These are phyloP conservation scores for Acronicta aceris DNA, from an alignment of 2,888 invertebrate species.

Conservation along the genomic window DNA sequence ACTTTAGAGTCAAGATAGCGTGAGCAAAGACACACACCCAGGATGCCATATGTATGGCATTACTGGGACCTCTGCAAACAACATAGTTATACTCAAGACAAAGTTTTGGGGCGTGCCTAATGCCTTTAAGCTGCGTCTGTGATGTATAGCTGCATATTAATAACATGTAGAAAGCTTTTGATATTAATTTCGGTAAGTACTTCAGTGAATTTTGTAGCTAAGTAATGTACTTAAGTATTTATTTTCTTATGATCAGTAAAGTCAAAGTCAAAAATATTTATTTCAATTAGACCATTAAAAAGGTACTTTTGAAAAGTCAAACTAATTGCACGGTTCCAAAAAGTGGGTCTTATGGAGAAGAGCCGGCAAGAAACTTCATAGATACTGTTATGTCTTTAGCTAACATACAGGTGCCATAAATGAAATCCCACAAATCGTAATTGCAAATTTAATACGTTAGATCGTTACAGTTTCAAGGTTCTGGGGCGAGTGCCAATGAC, in stretches of 20 bases:
- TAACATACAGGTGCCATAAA: constrained; percentile 4
- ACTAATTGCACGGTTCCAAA: no score
- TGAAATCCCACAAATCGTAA: neutral
- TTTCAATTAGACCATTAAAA: no score
- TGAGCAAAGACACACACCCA: constrained; percentile 28
- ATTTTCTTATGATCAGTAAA: no score
- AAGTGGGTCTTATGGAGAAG: no score
- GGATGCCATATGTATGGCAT: constrained; percentile 40
- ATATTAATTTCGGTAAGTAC: constrained; percentile 25
- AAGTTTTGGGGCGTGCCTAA: constrained; percentile 44
- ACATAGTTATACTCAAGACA: constrained; percentile 31
- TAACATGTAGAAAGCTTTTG: constrained; percentile 25
- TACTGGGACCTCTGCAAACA: constrained; percentile 47
- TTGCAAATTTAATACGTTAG: neutral
- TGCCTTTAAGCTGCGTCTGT: constrained; percentile 48
- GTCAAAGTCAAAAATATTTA: no score
- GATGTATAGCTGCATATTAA: constrained; percentile 42
- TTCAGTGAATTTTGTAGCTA: neutral
- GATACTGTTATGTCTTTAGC: constrained; percentile 2
- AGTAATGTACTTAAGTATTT: neutral
- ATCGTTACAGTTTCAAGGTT: neutral
- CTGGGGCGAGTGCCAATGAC: neutral
- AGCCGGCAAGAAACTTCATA: no score
- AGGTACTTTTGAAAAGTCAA: no score
- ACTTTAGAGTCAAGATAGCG: constrained; percentile 9